Evolutionary conservation across 2,888 invertebrate genomes (phyloP).

Genomic region (Apomyelois bistriatella): DNA sequence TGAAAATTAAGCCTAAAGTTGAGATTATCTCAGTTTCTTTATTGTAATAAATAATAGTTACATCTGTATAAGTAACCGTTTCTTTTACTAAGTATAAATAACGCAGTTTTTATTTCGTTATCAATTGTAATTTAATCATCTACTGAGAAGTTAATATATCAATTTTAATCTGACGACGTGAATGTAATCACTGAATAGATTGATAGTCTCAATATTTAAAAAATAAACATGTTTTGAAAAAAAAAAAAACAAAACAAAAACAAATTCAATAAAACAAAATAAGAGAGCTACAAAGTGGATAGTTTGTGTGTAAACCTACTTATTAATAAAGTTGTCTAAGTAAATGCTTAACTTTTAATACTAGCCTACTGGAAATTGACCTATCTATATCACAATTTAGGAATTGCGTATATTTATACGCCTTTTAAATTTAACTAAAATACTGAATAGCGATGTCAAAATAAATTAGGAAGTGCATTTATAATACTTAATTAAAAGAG

Average conservation of each 20-base stretch:
- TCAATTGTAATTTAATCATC: too few relatives aligned
- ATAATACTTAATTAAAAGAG: constrained; percentile 16
- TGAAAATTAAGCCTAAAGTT: too few relatives aligned
- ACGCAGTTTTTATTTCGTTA: too few relatives aligned
- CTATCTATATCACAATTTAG: constrained; percentile 74
- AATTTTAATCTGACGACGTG: too few relatives aligned
- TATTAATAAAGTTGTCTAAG: constrained; percentile 16
- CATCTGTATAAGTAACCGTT: too few relatives aligned
- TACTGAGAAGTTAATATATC: too few relatives aligned
- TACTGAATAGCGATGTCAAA: constrained; percentile 50
- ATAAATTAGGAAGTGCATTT: constrained; percentile 23
- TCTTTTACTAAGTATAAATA: too few relatives aligned
- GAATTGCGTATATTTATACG: constrained; percentile 61
- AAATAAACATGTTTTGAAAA: too few relatives aligned
- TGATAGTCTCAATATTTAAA: too few relatives aligned
- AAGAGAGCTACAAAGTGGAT: constrained; percentile 45
- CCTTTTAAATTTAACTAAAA: constrained; percentile 31
- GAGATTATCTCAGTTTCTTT: too few relatives aligned
- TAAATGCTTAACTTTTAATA: constrained; percentile 33
- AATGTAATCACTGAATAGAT: too few relatives aligned
- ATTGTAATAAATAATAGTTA: too few relatives aligned
- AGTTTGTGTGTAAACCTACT: constrained; percentile 20
- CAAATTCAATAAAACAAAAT: constrained; percentile 20
- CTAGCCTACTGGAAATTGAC: constrained; percentile 52
- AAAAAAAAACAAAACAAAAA: constrained; percentile 13